Base-by-base conservation (phyloP, 2,113 vertebrate species). In the Oxyruncus cristatus region DNA sequence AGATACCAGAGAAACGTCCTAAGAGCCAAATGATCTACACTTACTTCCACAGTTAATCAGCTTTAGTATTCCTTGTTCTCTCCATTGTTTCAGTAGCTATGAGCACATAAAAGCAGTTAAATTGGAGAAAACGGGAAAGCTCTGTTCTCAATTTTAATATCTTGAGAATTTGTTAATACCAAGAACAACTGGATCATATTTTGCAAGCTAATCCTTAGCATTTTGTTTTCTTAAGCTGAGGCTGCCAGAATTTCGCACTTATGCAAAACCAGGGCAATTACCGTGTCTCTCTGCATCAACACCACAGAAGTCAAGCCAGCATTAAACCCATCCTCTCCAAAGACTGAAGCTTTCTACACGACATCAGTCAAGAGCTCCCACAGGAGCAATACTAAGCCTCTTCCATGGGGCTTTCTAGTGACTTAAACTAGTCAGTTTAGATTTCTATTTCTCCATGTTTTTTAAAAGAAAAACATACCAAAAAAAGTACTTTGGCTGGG, bases 371-470 rank as follows among this genome's bases (percentile, higher is more conserved):
- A 68, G 58, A 66, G 32, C 33, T 89, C 89, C 79, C 55, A 37
- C 13, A 2, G 46, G 14, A 76, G 26, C 53, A 62, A 62, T 42
- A 61, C 32, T 0, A 0, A 95, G 27, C 28, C 49, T 92, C n/a
- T 42, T 77, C 76, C 72, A 24, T 4, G 44, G 74, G 63, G 24
- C 47, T 93, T 88, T 80, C 90, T 63, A 80, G 24, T 70, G 71
- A 80, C 79, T 93, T 94, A 77, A 92, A 59, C 42, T 71, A 80
- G 42, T 67, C 82, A 19, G 71, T 50, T 85, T 56, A 73, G 44
- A 83, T 74, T 63, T 78, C 6, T 63, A 47, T 66, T 93, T 93
- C 82, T 70, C 53, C 74, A 41, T 28, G 24, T 52, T 83, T 95
- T 83, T 68, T 76, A 42, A 81, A 88, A 71, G 50, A 73, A 90